Evolutionary conservation across 2,888 invertebrate genomes (phyloP).

Genomic region (Oligia fasciuncula): DNA sequence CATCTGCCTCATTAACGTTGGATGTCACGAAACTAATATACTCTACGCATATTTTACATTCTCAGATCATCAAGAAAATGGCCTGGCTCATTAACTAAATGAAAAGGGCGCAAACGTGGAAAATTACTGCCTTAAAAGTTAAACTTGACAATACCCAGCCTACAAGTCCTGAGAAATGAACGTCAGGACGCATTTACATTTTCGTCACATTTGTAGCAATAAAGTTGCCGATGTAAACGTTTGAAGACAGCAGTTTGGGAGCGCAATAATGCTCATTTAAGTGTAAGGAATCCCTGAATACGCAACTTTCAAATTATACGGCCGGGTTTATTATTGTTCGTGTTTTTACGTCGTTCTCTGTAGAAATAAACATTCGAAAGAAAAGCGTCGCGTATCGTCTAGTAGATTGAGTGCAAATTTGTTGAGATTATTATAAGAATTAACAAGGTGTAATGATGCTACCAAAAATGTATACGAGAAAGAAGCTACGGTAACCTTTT

Average conservation of each 20-base stretch:
- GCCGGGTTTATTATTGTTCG: conserved; percentile 66
- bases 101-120: conserved; percentile 53
- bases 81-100: conserved; percentile 55
- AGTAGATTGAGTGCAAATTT: neutral
- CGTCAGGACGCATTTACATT: conserved; percentile 79
- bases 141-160: conserved; percentile 72
- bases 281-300: conserved; percentile 74
- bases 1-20: neutral
- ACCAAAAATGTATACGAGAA: neutral
- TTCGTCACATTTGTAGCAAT: conserved; percentile 83
- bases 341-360: conserved; percentile 48
- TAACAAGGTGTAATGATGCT: neutral
- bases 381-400: neutral
- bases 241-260: conserved; percentile 78
- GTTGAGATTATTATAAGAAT: neutral
- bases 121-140: conserved; percentile 69
- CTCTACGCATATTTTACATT: conserved; percentile 25
- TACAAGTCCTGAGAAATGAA: conserved; percentile 72
- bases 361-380: conserved; percentile 27
- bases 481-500: neutral
- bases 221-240: conserved; percentile 81
- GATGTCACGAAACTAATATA: conserved; percentile 20
- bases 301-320: conserved; percentile 75
- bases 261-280: conserved; percentile 82
- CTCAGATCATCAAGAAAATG: conserved; percentile 30